A percentile compares a stretch with the other conserved stretches of the same genome.
phyloP scores from a whole-genome alignment of 1,140 invertebrate species.

The roundworm (Caenorhabditis elegans) region DNA sequence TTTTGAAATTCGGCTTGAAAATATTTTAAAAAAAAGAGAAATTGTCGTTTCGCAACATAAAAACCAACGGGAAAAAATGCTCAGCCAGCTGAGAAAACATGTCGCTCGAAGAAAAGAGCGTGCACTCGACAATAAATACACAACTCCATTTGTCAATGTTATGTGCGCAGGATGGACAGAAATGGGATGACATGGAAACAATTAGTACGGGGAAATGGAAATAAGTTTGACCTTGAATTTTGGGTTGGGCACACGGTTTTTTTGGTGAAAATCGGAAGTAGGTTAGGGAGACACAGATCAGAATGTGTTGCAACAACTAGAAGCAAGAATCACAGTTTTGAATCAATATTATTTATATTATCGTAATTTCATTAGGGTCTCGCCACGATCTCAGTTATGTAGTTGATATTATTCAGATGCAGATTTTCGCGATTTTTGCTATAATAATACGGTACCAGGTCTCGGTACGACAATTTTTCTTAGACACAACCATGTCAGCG shows the following conservation, averaged over 20 bases:
- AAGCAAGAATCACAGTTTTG: too few species aligned
- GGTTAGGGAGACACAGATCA: not conserved
- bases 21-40: too few species aligned
- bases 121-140: not conserved
- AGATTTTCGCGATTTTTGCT: too few species aligned
- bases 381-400: too few species aligned
- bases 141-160: constrained; percentile 15
- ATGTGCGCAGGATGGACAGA: too few species aligned
- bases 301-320: too few species aligned
- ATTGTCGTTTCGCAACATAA: not conserved
- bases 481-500: too few species aligned
- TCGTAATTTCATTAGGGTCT: too few species aligned
- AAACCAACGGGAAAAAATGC: not conserved
- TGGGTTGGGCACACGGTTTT: not conserved
- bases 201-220: not conserved
- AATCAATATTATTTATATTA: too few species aligned
- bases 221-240: not conserved
- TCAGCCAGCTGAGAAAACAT: constrained; percentile 16
- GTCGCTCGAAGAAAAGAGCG: not conserved
- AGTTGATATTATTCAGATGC: too few species aligned
- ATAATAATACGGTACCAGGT: too few species aligned
- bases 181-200: not conserved
- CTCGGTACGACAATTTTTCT: too few species aligned
- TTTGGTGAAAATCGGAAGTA: not conserved
- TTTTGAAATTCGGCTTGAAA: not conserved